phyloP scores from a whole-genome alignment of 2,797 vertebrate species.

The Lophotriccus pileatus region DNA sequence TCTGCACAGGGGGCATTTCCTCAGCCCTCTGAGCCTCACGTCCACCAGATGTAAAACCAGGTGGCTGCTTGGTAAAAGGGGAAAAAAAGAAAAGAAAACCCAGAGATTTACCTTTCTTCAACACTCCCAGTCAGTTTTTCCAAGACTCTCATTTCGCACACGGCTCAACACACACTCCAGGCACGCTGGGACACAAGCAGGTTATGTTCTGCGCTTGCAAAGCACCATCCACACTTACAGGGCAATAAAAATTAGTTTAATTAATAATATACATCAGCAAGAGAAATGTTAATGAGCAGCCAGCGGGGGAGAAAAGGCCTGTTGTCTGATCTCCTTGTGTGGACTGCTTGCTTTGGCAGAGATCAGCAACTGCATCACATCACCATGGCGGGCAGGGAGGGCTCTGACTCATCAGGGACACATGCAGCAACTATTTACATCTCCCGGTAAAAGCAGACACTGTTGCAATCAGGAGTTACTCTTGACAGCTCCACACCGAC shows the following conservation, averaged over 20 bases:
- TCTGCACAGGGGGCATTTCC: neutral
- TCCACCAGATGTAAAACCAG: neutral
- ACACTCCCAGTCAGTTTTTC: neutral
- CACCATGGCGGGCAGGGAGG: neutral
- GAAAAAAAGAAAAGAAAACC: neutral
- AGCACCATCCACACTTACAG: slow-evolving; percentile 1
- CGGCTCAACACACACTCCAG: neutral
- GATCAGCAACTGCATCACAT: neutral
- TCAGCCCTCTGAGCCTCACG: neutral
- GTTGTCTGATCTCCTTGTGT: neutral
- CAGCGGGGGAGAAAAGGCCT: neutral
- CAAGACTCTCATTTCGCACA: neutral
- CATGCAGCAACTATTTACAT: neutral
- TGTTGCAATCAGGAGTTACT: neutral
- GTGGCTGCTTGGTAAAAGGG: neutral
- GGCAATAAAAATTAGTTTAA: slow-evolving; percentile 40
- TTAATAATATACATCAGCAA: slow-evolving; percentile 52
- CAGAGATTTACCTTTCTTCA: neutral
- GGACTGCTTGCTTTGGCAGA: slow-evolving; percentile 24
- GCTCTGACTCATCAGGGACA: neutral
- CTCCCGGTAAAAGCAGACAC: neutral
- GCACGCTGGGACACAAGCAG: neutral
- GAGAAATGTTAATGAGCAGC: slow-evolving; percentile 27
- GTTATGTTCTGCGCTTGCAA: neutral
- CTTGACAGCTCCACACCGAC: neutral